Conservation (phyloP, 2,797 vertebrate genomes). For the Protosalanx chinensis region DNA sequence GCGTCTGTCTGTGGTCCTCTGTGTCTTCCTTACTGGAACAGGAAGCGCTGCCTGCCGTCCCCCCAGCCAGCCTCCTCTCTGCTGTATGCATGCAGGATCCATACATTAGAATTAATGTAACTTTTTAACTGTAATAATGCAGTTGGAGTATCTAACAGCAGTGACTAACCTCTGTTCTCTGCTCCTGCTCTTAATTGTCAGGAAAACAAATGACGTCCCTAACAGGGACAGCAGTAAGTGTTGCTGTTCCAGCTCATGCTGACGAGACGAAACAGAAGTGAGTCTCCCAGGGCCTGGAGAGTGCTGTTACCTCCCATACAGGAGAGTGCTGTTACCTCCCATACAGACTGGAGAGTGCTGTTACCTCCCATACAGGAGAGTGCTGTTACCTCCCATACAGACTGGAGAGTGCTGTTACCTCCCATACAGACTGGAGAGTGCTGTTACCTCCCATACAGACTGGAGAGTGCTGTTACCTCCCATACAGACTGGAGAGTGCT, state of each 20-base stretch:
- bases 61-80: neutral
- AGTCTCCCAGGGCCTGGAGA: constrained; percentile 32
- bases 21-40: neutral
- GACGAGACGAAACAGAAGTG: constrained; percentile 31
- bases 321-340: too few species aligned
- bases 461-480: too few species aligned
- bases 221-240: constrained; percentile 32
- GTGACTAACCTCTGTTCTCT: constrained; percentile 38
- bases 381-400: too few species aligned
- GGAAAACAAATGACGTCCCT: constrained; percentile 49
- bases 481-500: too few species aligned
- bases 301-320: constrained; percentile 2
- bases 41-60: too few species aligned
- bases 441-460: too few species aligned
- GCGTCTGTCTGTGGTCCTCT: neutral
- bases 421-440: too few species aligned
- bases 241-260: constrained; percentile 21
- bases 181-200: constrained; percentile 51
- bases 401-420: too few species aligned
- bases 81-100: neutral
- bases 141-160: constrained; percentile 34
- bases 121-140: constrained; percentile 19
- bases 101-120: constrained; percentile 16
- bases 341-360: too few species aligned
- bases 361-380: too few species aligned